Base-by-base conservation (phyloP, 2,113 vertebrate species). In the Raja brachyura region DNA sequence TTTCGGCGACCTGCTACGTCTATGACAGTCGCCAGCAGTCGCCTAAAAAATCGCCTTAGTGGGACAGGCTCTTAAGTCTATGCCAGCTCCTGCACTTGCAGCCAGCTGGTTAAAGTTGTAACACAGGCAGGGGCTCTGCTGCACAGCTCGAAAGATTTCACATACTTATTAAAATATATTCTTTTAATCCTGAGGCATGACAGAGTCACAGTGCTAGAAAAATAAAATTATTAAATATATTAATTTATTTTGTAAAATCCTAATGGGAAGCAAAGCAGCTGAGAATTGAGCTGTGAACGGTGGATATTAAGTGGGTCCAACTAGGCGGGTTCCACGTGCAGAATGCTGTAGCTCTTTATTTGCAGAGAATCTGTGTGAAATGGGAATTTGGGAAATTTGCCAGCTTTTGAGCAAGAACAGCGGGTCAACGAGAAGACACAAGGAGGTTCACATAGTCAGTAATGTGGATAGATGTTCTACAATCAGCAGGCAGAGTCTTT, bases 41-140 rank as follows among this genome's bases (percentile, higher is more conserved):
- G n/a, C n/a, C n/a, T n/a, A n/a, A n/a, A n/a, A n/a, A n/a, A n/a
- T n/a, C n/a, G n/a, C n/a, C n/a, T n/a, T n/a, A n/a, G n/a, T n/a
- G n/a, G n/a, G n/a, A n/a, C n/a, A n/a, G n/a, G n/a, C n/a, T n/a
- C n/a, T n/a, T n/a, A n/a, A n/a, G 10, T 59, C 56, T 61, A 9
- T n/a, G 54, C 81, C 54, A 85, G 81, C 10, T 61, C 56, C 54
- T 86, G 81, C 54, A 59, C 54, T 28, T 61, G 56, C 5, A 86
- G 54, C 81, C 81, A 86, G 56, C 54, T 83, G 79, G 79, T 56
- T 25, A 83, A 83, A 48, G 39, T 86, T 54, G 61, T 86, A 85
- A 86, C 81, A 61, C 25, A 54, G 59, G 81, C 81, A n/a, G 54
- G 76, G 48, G 79, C 81, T 86, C n/a, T 61, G 28, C 56, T 86